Evolutionary conservation across 2,113 vertebrate genomes (phyloP), one percentile per base, ranked within the genome.

Genomic region (Mirza zaza): DNA sequence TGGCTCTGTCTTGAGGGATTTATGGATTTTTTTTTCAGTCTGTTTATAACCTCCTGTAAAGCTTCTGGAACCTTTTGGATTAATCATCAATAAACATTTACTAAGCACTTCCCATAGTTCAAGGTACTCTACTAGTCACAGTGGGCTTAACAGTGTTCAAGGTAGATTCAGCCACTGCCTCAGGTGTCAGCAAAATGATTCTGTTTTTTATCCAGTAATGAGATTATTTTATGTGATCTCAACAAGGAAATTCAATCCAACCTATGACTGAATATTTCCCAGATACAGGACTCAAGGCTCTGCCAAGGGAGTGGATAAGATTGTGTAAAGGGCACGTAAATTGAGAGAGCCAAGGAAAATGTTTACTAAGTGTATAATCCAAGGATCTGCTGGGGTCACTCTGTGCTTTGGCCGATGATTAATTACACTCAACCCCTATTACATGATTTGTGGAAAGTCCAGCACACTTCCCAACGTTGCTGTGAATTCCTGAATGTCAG

Each of bases 21-120:
- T 94, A 93, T 96, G 50, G 92, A 96, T 98, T 94, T 93, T 96
- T 96, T 96, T 97, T 95, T 71, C 68, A 93, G 65, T 81, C 91
- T 97, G 93, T 95, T 97, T 98, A 94, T 96, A 97, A 87, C 93
- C 81, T 95, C 91, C 70, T 90, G 50, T 95, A 96, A 97, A 96
- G 87, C 87, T 93, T 97, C 76, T 79, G 71, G 90, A 97, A 93
- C 91, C 80, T 97, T 98, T 97, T 95, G 87, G 91, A 97, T 97
- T 97, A 97, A 96, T 96, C 91, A 97, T 97, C 97, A 97, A 91
- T 98, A 97, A 97, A 88, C 81, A 98, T 95, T 97, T 96, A 95
- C 91, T 96, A 95, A 97, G 76, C 48, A 93, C 90, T 97, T 97
- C 65, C 90, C 92, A 93, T 96, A 97, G 94, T 96, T 97, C 89